Evolutionary conservation across 2,797 vertebrate species (phyloP).

Genomic region (Molossus alvarezi): DNA sequence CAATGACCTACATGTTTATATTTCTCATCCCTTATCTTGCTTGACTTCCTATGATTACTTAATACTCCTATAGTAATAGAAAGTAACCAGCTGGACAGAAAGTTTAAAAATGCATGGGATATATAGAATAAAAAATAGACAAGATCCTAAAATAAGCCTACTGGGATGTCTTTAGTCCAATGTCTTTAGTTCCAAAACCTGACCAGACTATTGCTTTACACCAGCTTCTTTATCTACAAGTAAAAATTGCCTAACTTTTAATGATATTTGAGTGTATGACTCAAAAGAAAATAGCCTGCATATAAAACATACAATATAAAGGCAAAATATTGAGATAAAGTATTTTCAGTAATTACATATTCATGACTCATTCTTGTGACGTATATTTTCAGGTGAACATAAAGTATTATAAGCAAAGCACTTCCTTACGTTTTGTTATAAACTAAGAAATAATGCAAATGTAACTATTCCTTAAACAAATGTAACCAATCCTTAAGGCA

Average conservation of each 20-base stretch:
- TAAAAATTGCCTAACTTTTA: background rate
- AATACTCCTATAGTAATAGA: background rate
- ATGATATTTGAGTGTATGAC: background rate
- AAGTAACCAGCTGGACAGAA: background rate
- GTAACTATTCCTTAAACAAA: background rate
- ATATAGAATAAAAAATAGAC: background rate
- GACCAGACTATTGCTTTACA: background rate
- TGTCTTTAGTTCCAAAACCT: background rate
- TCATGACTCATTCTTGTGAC: background rate
- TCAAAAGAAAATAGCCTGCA: background rate
- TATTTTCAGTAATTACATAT: background rate
- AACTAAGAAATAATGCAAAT: conserved; percentile 53
- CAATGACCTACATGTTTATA: background rate
- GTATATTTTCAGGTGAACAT: background rate
- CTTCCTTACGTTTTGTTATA: background rate
- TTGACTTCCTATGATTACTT: background rate
- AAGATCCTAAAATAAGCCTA: background rate
- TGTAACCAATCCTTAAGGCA: background rate
- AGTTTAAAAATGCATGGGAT: background rate
- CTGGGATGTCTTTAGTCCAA: background rate
- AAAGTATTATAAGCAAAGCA: background rate
- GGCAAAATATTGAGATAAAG: background rate
- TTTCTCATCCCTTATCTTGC: background rate
- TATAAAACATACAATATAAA: background rate
- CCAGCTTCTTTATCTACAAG: background rate